Conservation (phyloP, 2,888 invertebrate genomes). For the Drosophila algonquin region DNA sequence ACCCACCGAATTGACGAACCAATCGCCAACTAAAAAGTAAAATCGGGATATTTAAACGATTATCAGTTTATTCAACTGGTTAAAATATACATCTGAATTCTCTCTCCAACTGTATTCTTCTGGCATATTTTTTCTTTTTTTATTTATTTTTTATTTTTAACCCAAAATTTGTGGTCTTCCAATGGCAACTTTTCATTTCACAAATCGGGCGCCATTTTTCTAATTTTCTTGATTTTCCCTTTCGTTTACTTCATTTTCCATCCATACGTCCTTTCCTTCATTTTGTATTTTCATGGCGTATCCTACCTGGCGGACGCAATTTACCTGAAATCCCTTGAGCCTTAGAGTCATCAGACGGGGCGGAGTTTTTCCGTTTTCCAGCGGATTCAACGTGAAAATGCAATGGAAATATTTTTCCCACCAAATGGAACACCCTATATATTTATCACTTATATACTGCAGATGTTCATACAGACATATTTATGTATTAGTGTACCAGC, state of each 20-base stretch:
- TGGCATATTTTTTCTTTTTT: too few species aligned
- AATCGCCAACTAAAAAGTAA: background rate
- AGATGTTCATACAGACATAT: slow-evolving; percentile 9
- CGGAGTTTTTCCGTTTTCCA: slow-evolving; percentile 56
- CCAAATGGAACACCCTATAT: slow-evolving; percentile 31
- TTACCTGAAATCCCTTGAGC: slow-evolving; percentile 26
- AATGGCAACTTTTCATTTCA: background rate
- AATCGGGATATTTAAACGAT: too few species aligned
- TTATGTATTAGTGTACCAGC: slow-evolving; percentile 5
- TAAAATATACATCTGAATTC: too few species aligned
- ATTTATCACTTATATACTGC: slow-evolving; percentile 22
- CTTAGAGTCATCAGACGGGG: slow-evolving; percentile 53
- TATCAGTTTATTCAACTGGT: too few species aligned
- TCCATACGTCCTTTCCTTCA: slow-evolving; percentile 11
- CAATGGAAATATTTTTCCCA: background rate
- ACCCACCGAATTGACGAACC: background rate
- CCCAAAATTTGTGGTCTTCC: too few species aligned
- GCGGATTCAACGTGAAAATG: background rate
- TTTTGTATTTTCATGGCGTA: slow-evolving; percentile 15
- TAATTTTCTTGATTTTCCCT: slow-evolving; percentile 9
- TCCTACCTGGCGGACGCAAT: slow-evolving; percentile 19
- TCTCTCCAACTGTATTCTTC: too few species aligned
- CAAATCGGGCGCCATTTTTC: background rate
- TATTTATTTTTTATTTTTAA: too few species aligned
- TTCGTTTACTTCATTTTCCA: background rate